Percentiles rank a stretch among this genome's conserved stretches.
Conservation (phyloP, 1,140 invertebrate genomes). For the Drosophila eugracilis region DNA sequence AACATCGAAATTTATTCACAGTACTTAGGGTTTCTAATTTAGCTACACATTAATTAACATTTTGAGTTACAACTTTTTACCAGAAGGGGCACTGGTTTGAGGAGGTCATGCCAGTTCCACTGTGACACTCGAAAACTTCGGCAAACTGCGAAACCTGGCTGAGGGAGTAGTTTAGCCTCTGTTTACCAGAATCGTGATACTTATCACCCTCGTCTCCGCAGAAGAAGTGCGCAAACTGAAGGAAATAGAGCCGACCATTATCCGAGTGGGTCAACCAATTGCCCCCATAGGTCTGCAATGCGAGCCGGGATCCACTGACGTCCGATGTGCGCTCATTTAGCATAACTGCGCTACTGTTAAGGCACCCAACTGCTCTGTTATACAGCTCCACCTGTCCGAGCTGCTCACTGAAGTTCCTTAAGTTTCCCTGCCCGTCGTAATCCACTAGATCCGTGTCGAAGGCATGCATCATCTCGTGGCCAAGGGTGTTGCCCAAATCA, state of each 20-base stretch:
- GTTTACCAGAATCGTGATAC: slow-evolving; percentile 93
- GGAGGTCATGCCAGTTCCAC: slow-evolving; percentile 92
- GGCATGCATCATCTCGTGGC: slow-evolving; percentile 75
- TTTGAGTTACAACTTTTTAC: slow-evolving; percentile 85
- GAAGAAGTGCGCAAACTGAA: slow-evolving; percentile 79
- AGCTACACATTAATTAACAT: slow-evolving; percentile 41
- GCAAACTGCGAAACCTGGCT: slow-evolving; percentile 94
- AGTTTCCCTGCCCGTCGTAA: slow-evolving; percentile 58
- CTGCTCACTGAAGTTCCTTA: slow-evolving; percentile 60
- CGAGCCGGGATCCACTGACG: slow-evolving; percentile 72
- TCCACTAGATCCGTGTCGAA: slow-evolving; percentile 69
- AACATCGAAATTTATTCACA: slow-evolving; percentile 65
- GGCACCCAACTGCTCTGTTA: slow-evolving; percentile 32
- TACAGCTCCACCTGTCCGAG: slow-evolving; percentile 33
- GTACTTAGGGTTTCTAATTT: slow-evolving; percentile 72
- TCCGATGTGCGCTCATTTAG: slow-evolving; percentile 66
- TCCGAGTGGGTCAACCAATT: slow-evolving; percentile 10
- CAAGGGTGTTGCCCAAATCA: slow-evolving; percentile 69
- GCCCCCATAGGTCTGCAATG: slow-evolving; percentile 56
- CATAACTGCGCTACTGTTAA: slow-evolving; percentile 47
- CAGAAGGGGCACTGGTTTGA: slow-evolving; percentile 92
- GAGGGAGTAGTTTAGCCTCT: slow-evolving; percentile 90
- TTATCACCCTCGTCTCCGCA: slow-evolving; percentile 85
- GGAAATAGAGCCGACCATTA: slow-evolving; percentile 62
- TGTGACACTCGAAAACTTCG: slow-evolving; percentile 88